These are phyloP conservation scores for Lasius fuliginosus DNA, from an alignment of 2,888 invertebrate genomes.

Conservation along the genomic window DNA sequence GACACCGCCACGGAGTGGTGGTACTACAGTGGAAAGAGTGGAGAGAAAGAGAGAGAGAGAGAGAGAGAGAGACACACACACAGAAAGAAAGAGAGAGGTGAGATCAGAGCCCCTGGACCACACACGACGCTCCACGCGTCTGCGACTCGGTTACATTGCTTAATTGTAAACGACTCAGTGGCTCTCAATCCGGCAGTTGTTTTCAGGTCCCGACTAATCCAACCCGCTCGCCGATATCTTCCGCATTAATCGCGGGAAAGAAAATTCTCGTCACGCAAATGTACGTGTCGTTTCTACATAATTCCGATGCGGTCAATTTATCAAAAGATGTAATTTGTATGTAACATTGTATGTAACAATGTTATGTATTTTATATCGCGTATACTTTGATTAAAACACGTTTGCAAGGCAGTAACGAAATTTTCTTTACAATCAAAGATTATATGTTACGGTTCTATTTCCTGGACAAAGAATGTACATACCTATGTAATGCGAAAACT, in stretches of 20 bases:
- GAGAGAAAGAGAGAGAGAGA: constrained; percentile 72
- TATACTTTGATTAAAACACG: background rate
- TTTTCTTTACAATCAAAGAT: background rate
- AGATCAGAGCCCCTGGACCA: constrained; percentile 84
- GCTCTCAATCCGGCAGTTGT: constrained; percentile 76
- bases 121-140: constrained; percentile 86
- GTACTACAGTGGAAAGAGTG: constrained; percentile 73
- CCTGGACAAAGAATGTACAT: background rate
- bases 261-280: background rate
- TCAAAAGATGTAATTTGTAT: background rate
- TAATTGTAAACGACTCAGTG: constrained; percentile 86
- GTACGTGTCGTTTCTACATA: background rate
- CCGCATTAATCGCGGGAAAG: background rate
- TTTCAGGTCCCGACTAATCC: background rate
- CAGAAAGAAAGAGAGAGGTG: constrained; percentile 77
- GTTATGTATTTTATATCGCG: background rate
- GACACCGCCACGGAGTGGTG: constrained; percentile 70
- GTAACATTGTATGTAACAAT: background rate
- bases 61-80: too few relatives aligned
- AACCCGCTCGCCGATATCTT: background rate
- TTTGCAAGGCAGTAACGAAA: background rate
- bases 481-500: background rate
- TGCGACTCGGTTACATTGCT: constrained; percentile 86
- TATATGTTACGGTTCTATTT: background rate
- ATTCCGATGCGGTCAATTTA: background rate